A percentile compares a stretch with the other conserved stretches of the same genome.
Evolutionary conservation across 2,797 vertebrate genomes (phyloP).

Genomic region (Acanthornis magna): DNA sequence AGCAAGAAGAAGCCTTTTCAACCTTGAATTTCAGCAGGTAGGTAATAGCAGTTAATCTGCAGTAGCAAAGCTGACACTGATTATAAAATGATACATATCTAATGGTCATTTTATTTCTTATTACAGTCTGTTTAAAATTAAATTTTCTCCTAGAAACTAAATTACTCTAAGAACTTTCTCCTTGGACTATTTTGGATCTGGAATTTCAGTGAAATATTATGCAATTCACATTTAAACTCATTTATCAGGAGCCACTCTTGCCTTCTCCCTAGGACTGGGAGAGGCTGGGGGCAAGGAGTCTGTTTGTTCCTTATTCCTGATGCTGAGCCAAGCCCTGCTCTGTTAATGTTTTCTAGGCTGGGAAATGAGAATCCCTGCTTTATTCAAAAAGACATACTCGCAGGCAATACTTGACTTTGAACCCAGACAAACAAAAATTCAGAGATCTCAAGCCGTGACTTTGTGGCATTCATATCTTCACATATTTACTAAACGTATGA

Average conservation of each 20-base stretch:
- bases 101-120: constrained; percentile 2
- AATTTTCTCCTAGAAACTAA: not conserved
- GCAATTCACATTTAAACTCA: not conserved
- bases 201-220: not conserved
- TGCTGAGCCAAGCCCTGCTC: not conserved
- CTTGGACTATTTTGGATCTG: not conserved
- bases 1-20: not conserved
- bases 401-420: not conserved
- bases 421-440: not conserved
- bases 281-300: not conserved
- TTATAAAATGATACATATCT: constrained; percentile 6
- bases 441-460: not conserved
- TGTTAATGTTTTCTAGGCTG: not conserved
- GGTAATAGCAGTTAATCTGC: not conserved
- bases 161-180: not conserved
- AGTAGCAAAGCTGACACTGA: not conserved
- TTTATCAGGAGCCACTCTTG: not conserved
- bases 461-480: not conserved
- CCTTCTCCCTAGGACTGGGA: not conserved
- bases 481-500: not conserved
- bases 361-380: not conserved
- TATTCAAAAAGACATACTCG: not conserved
- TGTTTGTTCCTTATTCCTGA: not conserved
- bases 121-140: constrained; percentile 2
- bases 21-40: not conserved